Percentiles rank a stretch among this genome's conserved stretches.
phyloP scores from a whole-genome alignment of 2,797 vertebrate genomes.

The Halcyon chelicuti region DNA sequence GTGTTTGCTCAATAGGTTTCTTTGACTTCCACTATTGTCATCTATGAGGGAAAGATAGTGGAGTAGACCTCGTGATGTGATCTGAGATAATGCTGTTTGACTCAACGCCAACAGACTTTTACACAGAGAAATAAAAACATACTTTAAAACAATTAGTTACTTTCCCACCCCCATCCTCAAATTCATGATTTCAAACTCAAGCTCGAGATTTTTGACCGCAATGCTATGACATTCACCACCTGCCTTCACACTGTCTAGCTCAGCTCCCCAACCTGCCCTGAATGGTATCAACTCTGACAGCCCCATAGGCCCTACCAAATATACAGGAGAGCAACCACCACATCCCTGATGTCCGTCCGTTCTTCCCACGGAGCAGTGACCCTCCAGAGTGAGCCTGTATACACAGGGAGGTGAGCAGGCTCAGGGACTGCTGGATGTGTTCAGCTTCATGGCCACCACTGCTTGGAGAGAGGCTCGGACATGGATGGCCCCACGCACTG shows the following conservation, averaged over 20 bases:
- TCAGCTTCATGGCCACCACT: neutral
- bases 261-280: neutral
- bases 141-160: neutral
- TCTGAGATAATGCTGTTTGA: rapidly evolving
- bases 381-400: rapidly evolving
- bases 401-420: rapidly evolving
- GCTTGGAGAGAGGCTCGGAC: rapidly evolving
- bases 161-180: rapidly evolving
- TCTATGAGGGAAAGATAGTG: neutral
- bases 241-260: neutral
- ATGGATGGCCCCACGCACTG: rapidly evolving
- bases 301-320: neutral
- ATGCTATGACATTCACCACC: neutral
- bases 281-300: no score
- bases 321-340: rapidly evolving
- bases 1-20: neutral
- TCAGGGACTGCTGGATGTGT: neutral
- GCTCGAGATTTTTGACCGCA: neutral
- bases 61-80: neutral
- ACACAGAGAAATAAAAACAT: neutral
- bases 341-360: neutral
- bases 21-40: neutral
- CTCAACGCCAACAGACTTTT: neutral
- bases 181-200: neutral
- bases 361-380: neutral